A percentile compares a stretch with the other conserved stretches of the same genome.
Conservation (phyloP, 1,140 invertebrate genomes). For the Atta texana region DNA sequence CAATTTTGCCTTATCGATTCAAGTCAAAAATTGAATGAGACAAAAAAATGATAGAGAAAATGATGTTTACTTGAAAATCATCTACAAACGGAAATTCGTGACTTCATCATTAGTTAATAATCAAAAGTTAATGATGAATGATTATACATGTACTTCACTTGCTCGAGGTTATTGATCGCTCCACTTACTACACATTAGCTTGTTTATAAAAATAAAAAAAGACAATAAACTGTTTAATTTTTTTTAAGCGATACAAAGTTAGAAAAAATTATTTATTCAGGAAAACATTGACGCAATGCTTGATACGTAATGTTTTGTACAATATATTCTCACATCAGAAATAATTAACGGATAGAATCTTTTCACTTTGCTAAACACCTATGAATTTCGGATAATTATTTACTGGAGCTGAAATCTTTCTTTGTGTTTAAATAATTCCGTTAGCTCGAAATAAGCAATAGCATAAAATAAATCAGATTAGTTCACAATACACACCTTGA, state of each 20-base stretch:
- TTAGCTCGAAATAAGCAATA: too few species aligned
- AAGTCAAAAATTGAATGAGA: background rate
- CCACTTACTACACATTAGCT: background rate
- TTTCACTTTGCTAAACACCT: too few species aligned
- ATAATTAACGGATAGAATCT: too few species aligned
- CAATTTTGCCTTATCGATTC: background rate
- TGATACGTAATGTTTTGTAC: background rate
- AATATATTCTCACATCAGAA: too few species aligned
- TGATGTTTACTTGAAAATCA: background rate
- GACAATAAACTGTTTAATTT: background rate
- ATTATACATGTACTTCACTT: background rate
- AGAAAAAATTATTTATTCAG: background rate
- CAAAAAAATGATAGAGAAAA: background rate
- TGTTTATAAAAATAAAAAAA: background rate
- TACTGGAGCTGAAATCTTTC: too few species aligned
- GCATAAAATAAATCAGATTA: too few species aligned
- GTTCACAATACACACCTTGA: too few species aligned
- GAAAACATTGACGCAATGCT: background rate
- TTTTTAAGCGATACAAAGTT: background rate
- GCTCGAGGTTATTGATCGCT: background rate
- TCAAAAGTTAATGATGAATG: background rate
- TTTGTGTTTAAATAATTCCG: too few species aligned
- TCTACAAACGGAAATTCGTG: background rate
- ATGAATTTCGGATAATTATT: too few species aligned
- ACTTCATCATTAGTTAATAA: background rate